Evolutionary conservation across 1,140 invertebrate genomes (phyloP), one percentile per base, ranked within the genome.

Genomic region (Vanessa tameamea): DNA sequence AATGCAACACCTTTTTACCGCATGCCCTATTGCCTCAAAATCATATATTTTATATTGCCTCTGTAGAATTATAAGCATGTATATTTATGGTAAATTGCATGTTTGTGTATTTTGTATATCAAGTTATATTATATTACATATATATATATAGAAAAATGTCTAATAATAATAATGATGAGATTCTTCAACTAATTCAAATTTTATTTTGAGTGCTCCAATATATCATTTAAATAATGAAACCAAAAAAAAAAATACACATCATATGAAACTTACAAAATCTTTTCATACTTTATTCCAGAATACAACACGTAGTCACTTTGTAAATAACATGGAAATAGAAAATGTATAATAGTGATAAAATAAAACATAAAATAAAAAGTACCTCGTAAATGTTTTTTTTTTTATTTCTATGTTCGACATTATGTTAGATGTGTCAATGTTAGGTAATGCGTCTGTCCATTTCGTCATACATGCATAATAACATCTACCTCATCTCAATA

Each of bases 71-170:
- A 65, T 73, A 75, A 79, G 86, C 86, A 87, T 89, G 85, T 53
- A 13, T 72, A 55, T 76, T 47, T 81, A 51, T 74, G 78, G 72
- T 73, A 72, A 69, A 84, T 86, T 89, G 87, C 87, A 89, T 88
- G 87, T 77, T 86, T 83, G 81, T 86, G 84, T 84, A 80, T 26
- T 14, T 31, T n/a, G 26, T 70, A 31, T 31, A 31, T 31, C 26
- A 31, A 31, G 3, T 31, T 31, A 31, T 31, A 31, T 1, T 31
- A 31, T 31, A 31, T 47, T 37, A 53, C 53, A 12, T 26, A 66
- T 5, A 47, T 47, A 57, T 20, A 67, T 57, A 14, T 20, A 5
- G 3, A 14, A 16, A 23, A 57, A 13, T 57, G 16, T 20, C 15
- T 55, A 55, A 55, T 57, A 57, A 23, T 14, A 14, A 15, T n/a